Base-by-base conservation (phyloP, 2,888 invertebrate genomes). In the Priocnemis perturbator region DNA sequence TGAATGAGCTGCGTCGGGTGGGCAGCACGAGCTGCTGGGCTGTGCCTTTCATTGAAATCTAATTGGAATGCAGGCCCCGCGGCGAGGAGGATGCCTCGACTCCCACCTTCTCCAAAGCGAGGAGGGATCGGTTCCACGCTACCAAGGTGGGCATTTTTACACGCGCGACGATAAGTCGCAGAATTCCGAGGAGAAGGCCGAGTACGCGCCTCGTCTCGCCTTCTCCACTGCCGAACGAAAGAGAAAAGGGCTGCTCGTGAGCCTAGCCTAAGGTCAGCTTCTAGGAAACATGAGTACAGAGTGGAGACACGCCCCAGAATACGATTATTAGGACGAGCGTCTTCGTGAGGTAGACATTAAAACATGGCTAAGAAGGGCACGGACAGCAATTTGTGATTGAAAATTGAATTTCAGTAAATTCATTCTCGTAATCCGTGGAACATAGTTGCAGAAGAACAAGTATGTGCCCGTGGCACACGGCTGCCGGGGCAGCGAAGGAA, bases 11-110 rank as follows among this genome's bases (percentile, higher is more conserved):
- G 73, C 68, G 74, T 60, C 73, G 76, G 64, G 77, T 76, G 74
- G 78, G 73, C 79, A 76, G 73, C 77, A 74, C 76, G 83, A 70
- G 81, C 74, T 77, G 69, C 74, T 76, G 77, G 67, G 73, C 76
- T 77, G 71, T 78, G 78, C 80, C 83, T 85, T 83, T 82, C 84
- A 83, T 85, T 84, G 82, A 83, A 85, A 84, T 74, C 83, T 83
- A 77, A 85, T 85, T 85, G 81, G 75, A 81, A 85, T 85, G 80
- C 85, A 82, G 67, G 67, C 67, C 77, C 76, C 71, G 75, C 71
- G 72, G n/a, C 76, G 70, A 79, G 68, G 67, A 76, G 79, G 79
- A 82, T 82, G 77, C 71, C 68, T 77, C 76, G 71, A 70, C 75
- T 78, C 75, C 75, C 76, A 76, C 78, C 73, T 74, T 73, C 64